These are phyloP conservation scores for Sycophila texana DNA, from an alignment of 2,888 invertebrate species.

Conservation along the genomic window DNA sequence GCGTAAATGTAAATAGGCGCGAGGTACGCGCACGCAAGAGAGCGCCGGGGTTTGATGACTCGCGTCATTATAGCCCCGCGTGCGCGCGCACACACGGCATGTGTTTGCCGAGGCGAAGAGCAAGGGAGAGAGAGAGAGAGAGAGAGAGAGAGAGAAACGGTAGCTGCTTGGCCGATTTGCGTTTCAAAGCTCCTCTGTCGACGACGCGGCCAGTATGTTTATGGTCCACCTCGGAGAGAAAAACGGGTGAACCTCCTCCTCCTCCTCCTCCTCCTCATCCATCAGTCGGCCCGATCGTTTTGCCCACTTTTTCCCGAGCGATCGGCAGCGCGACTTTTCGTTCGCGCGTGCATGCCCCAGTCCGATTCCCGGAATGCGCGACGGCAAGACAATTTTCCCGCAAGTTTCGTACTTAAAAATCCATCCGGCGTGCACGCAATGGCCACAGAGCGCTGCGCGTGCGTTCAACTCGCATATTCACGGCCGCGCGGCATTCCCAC, in stretches of 20 bases:
- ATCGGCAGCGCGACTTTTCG: too few relatives aligned
- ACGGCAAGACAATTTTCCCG: too few relatives aligned
- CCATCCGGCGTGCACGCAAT: constrained; percentile 9
- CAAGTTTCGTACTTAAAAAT: neutral
- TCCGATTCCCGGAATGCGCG: too few relatives aligned
- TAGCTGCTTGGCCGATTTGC: constrained; percentile 1
- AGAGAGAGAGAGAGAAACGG: neutral
- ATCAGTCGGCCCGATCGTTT: too few relatives aligned
- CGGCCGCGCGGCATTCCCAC: constrained; percentile 18
- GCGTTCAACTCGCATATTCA: constrained; percentile 9
- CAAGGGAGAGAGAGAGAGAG: neutral
- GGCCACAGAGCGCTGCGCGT: constrained; percentile 10
- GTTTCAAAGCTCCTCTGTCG: neutral
- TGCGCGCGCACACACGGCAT: constrained; percentile 21
- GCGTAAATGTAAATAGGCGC: constrained; percentile 40
- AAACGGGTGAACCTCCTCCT: neutral
- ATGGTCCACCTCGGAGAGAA: constrained; percentile 13
- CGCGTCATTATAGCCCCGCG: constrained; percentile 17
- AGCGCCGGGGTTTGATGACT: constrained; percentile 29
- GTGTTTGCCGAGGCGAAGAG: constrained; percentile 35
- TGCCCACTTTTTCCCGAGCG: too few relatives aligned
- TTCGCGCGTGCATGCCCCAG: too few relatives aligned
- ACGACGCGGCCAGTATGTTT: constrained; percentile 29
- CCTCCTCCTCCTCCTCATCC: too few relatives aligned
- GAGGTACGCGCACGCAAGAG: neutral